Conservation (phyloP, 2,888 invertebrate species). For the Omphaloscelis lunosa region DNA sequence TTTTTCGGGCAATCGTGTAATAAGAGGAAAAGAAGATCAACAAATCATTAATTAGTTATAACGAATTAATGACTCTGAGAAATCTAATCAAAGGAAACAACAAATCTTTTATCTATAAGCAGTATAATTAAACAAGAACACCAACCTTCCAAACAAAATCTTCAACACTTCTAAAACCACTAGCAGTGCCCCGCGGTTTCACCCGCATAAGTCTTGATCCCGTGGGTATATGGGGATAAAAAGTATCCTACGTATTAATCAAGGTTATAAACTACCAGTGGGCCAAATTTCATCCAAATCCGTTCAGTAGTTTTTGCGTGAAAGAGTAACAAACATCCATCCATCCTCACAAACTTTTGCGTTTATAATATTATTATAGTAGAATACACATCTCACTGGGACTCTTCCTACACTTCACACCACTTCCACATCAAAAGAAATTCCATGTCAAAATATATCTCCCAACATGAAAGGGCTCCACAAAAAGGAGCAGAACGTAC, state of each 20-base stretch:
- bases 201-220: too few relatives aligned
- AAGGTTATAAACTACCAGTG: too few relatives aligned
- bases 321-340: too few relatives aligned
- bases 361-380: too few relatives aligned
- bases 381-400: slow-evolving; percentile 2
- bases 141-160: neutral
- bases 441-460: slow-evolving; percentile 66
- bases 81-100: neutral
- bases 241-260: too few relatives aligned
- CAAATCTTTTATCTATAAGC: neutral
- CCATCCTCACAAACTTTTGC: too few relatives aligned
- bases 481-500: slow-evolving; percentile 58
- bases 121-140: slow-evolving; percentile 6
- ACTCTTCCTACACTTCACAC: slow-evolving; percentile 34
- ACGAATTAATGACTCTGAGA: neutral
- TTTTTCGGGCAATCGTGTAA: neutral
- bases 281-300: too few relatives aligned
- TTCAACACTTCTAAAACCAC: neutral
- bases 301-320: too few relatives aligned
- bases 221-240: too few relatives aligned
- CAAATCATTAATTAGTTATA: neutral
- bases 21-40: neutral
- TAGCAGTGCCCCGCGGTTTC: too few relatives aligned
- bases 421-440: slow-evolving; percentile 59
- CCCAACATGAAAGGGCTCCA: slow-evolving; percentile 63